These are phyloP conservation scores for Numenius arquata DNA, from an alignment of 2,113 vertebrate species.

Conservation along the genomic window DNA sequence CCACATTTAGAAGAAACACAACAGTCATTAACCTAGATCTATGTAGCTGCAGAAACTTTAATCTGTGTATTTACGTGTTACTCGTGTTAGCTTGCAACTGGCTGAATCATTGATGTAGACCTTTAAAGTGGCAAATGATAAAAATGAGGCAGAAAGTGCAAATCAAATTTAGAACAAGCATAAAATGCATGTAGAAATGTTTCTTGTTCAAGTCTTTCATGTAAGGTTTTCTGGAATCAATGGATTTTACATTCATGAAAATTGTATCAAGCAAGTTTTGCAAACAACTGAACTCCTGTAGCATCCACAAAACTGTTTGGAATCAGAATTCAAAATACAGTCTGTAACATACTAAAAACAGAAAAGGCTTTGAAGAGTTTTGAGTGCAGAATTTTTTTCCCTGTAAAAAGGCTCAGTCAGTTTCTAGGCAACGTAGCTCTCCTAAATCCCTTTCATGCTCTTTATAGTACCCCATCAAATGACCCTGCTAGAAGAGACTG, in stretches of 20 bases:
- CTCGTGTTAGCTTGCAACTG: slow-evolving; percentile 34
- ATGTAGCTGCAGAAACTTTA: slow-evolving; percentile 14
- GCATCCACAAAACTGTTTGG: neutral
- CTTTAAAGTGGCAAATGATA: slow-evolving; percentile 36
- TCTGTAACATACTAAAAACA: neutral
- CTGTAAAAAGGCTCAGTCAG: slow-evolving; percentile 10
- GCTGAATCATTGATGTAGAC: slow-evolving; percentile 9
- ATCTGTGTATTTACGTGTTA: slow-evolving; percentile 19
- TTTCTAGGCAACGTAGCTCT: slow-evolving; percentile 48
- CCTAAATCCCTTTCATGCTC: slow-evolving; percentile 42
- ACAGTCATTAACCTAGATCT: slow-evolving; percentile 38
- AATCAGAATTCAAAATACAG: neutral
- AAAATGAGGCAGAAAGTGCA: slow-evolving; percentile 44
- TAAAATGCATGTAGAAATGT: slow-evolving; percentile 10
- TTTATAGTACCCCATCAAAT: slow-evolving; percentile 34
- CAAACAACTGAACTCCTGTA: slow-evolving; percentile 21
- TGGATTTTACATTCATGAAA: slow-evolving; percentile 42
- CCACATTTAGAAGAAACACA: neutral
- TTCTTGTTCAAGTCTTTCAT: slow-evolving; percentile 13
- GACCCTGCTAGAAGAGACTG: slow-evolving; percentile 10
- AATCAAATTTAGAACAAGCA: slow-evolving; percentile 31
- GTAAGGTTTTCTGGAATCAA: slow-evolving; percentile 19
- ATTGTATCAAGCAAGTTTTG: slow-evolving; percentile 20
- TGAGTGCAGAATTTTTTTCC: neutral
- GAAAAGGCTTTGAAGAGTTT: slow-evolving; percentile 38